Evolutionary conservation across 92 coral and sea anemone species (phyloP), one percentile per base, ranked within the genome.

Genomic region (Muricea muricata): DNA sequence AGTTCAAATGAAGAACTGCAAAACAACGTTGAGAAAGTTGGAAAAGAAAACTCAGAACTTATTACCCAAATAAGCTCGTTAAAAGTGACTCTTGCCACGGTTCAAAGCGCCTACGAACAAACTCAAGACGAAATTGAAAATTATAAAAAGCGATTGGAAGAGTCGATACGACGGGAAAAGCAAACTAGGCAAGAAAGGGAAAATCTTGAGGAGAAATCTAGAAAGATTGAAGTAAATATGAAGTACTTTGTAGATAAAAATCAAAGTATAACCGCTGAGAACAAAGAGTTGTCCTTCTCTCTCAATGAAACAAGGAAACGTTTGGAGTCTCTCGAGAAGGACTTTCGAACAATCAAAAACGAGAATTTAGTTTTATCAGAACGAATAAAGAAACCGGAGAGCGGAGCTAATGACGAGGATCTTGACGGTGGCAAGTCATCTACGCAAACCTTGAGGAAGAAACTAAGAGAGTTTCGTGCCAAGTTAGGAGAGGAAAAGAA

Each of bases 381-480:
- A 37, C 83, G 67, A 26, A 56, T 78, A 46, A 78, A 56, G 28
- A 52, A 78, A 65, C 52, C 9, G 31, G 71, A 78, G 34, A 58
- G 37, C 54, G 55, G 25, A 32, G 70, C 33, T 17, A 37, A 71
- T 55, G 61, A 15, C n/a, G 48, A 57, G 21, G 37, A 32, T 46
- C 32, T 20, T 0, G 81, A 76, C 29, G 39, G 13, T 29, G 69
- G 30, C 24, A 78, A 24, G 25, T 58, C 83, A 12, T 78, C 83
- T 1, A 57, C 48, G 6, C 33, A 56, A 14, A 56, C 42, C 21
- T 78, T 78, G 28, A 55, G 83, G 10, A 32, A 78, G 46, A 78
- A 78, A 55, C 71, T 78, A 25, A 78, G 58, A 56, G 83, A 78
- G 31, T 15, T 78, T 56, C 83, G 83, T 11, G 41, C 54, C 13